Conservation (phyloP, 2,888 invertebrate genomes). For the Hyles lineata region DNA sequence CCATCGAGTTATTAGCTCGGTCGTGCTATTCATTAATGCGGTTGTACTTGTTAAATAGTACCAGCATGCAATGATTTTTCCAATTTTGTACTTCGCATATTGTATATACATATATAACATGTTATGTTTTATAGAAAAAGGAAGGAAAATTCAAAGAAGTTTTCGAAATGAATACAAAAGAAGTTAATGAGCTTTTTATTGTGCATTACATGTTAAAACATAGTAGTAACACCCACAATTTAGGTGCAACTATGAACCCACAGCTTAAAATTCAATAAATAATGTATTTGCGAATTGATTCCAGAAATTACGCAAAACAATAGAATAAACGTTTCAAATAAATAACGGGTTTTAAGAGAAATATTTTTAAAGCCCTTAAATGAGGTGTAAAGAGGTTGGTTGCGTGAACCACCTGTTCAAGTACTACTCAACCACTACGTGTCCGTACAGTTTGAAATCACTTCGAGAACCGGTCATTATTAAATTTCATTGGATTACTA, state of each 20-base stretch:
- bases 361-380: background rate
- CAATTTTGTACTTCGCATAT: background rate
- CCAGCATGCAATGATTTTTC: background rate
- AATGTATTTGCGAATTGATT: background rate
- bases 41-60: background rate
- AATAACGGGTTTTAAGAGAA: background rate
- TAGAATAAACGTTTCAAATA: background rate
- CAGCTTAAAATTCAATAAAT: no score
- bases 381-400: background rate
- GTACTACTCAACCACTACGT: background rate
- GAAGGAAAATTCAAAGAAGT: no score
- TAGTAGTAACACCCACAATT: no score
- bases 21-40: constrained; percentile 30
- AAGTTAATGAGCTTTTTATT: no score
- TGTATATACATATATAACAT: background rate
- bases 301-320: background rate
- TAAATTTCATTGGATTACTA: constrained; percentile 37
- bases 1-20: constrained; percentile 27
- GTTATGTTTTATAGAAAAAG: no score
- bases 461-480: constrained; percentile 26
- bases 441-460: constrained; percentile 21
- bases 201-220: no score
- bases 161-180: background rate
- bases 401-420: constrained; percentile 3
- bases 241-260: background rate